Base-by-base conservation (phyloP, 1,140 invertebrate species). In the Drosophila pectinifera region DNA sequence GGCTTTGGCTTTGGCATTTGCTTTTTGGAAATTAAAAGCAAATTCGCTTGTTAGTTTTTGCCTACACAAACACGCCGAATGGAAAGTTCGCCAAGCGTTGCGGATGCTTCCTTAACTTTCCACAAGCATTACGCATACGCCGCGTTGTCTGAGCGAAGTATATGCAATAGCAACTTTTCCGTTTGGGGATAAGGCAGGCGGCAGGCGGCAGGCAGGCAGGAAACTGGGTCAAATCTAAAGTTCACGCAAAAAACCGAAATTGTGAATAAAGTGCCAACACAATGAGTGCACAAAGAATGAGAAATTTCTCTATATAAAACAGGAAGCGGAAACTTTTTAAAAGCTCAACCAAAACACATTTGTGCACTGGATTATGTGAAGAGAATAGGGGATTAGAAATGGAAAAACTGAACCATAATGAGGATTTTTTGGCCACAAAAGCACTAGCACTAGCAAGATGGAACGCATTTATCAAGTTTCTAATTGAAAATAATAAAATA, bases 51-150 rank as follows among this genome's bases (percentile, higher is more conserved):
- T 64, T 39, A 67, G 76, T 80, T 79, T 65, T 65, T 42, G 36
- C 36, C 45, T 64, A 49, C 20, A 10, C 24, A 48, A 31, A 31
- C 36, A 41, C 3, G 4, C 16, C 16, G 34, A 26, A 53, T 62
- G 13, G 42, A 78, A 72, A 78, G 65, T 77, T 67, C 28, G 42
- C 8, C 34, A 14, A 62, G 41, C 46, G 53, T 65, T 68, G 20
- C 56, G 48, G 53, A 58, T 77, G 56, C 46, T 56, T 63, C 48
- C 69, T 78, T 62, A 72, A 75, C 55, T 78, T 73, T 49, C 4
- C 10, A 11, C 49, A n/a, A 48, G 73, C 56, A 89, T 83, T 83
- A 88, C 79, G 58, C 84, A 88, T 89, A 89, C 83, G 83, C 83
- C 65, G 46, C 42, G 80, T 77, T 88, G 83, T 83, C 84, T 85